Evolutionary conservation across 2,888 invertebrate genomes (phyloP).

Genomic region (Drosophila austrosaltans): DNA sequence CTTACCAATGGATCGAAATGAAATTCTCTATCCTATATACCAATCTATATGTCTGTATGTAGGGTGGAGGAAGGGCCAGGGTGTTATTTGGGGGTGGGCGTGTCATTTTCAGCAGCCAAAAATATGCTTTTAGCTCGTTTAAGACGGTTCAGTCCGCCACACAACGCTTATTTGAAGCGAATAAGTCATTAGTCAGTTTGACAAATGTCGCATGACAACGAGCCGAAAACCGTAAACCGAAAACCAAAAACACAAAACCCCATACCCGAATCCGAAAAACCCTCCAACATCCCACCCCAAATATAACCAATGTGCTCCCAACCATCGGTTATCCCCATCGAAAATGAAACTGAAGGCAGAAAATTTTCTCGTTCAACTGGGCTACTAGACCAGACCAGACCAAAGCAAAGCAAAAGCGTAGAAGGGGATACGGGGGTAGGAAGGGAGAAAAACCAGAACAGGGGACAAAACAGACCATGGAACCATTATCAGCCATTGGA

Average conservation of each 20-base stretch:
- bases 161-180: slow-evolving; percentile 17
- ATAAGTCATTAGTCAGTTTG: slow-evolving; percentile 43
- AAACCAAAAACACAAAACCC: slow-evolving; percentile 20
- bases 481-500: slow-evolving; percentile 22
- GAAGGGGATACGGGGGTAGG: too few relatives aligned
- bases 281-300: neutral
- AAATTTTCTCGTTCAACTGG: neutral
- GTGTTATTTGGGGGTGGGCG: neutral
- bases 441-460: neutral
- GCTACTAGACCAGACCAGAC: neutral
- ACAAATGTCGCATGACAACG: slow-evolving; percentile 40
- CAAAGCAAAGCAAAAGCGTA: too few relatives aligned
- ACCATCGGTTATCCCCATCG: neutral
- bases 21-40: neutral
- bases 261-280: neutral
- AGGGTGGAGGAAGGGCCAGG: neutral
- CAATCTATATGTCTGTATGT: neutral
- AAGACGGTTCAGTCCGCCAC: neutral
- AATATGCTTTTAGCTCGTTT: slow-evolving; percentile 23
- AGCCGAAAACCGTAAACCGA: slow-evolving; percentile 20
- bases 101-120: slow-evolving; percentile 18
- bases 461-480: neutral
- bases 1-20: neutral
- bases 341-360: slow-evolving; percentile 7
- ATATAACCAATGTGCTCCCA: slow-evolving; percentile 3